Conservation (phyloP, 2,888 invertebrate species). For the Macrosoma leucophasiata region DNA sequence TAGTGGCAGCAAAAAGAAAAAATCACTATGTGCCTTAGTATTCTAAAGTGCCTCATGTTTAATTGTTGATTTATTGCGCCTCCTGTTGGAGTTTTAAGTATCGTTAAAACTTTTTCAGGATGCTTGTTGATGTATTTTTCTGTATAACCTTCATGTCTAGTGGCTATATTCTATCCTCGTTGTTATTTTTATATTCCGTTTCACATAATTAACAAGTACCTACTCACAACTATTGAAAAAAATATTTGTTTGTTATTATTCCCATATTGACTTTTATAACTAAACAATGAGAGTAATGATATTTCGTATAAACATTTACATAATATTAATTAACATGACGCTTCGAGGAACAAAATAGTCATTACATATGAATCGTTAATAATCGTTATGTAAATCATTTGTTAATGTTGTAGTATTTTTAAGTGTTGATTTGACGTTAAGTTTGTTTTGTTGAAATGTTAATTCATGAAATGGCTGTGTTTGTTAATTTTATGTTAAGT, state of each 20-base stretch:
- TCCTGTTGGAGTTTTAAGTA: slow-evolving; percentile 43
- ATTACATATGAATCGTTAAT: slow-evolving; percentile 38
- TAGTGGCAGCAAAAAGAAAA: no score
- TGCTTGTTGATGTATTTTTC: slow-evolving; percentile 22
- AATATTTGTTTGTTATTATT: not conserved
- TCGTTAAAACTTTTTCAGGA: slow-evolving; percentile 37
- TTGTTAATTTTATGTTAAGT: slow-evolving; percentile 76
- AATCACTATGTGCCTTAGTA: slow-evolving; percentile 61
- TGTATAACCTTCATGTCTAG: slow-evolving; percentile 25
- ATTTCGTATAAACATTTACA: slow-evolving; percentile 25
- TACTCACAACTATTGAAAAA: no score
- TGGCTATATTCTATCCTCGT: slow-evolving; percentile 42
- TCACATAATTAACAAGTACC: no score
- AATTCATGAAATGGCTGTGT: slow-evolving; percentile 61
- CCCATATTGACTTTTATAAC: no score
- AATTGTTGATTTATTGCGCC: slow-evolving; percentile 31
- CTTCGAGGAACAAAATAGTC: slow-evolving; percentile 51
- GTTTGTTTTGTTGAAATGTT: slow-evolving; percentile 37
- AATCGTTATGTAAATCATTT: slow-evolving; percentile 32
- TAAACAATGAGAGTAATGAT: no score
- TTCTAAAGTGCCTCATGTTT: slow-evolving; percentile 44
- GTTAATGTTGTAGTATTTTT: slow-evolving; percentile 57
- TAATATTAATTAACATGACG: slow-evolving; percentile 24
- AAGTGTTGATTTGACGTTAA: slow-evolving; percentile 69
- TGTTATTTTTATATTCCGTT: slow-evolving; percentile 2